These are phyloP conservation scores for Rhaphigaster nebulosa DNA, from an alignment of 2,888 invertebrate genomes.

Conservation along the genomic window DNA sequence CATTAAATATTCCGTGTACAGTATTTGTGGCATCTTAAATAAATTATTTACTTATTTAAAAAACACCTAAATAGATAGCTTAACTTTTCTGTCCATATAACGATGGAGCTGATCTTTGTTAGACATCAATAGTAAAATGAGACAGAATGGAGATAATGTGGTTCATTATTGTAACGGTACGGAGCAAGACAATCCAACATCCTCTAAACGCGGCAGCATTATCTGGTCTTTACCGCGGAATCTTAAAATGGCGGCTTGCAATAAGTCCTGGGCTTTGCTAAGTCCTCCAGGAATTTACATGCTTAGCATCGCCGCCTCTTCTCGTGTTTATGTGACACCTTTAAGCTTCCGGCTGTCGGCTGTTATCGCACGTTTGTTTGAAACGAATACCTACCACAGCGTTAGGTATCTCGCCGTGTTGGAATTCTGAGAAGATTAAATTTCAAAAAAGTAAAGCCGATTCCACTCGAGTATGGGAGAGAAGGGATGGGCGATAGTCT, in stretches of 20 bases:
- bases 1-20: too few species aligned
- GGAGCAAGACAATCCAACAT: neutral
- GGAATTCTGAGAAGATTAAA: neutral
- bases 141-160: neutral
- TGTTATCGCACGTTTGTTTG: neutral
- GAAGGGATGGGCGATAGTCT: neutral
- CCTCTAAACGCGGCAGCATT: neutral
- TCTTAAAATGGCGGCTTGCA: neutral
- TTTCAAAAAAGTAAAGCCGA: neutral
- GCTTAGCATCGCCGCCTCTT: neutral
- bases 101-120: neutral
- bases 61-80: too few species aligned
- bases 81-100: neutral
- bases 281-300: neutral
- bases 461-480: neutral
- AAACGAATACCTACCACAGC: neutral
- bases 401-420: neutral
- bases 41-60: too few species aligned
- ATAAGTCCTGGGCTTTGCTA: neutral
- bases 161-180: neutral
- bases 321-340: slow-evolving; percentile 11
- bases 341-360: neutral
- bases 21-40: too few species aligned
- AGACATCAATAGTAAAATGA: neutral
- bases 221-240: neutral